Evolutionary conservation across 2,888 invertebrate genomes (phyloP).

Genomic region (Netelia fuscicornis): DNA sequence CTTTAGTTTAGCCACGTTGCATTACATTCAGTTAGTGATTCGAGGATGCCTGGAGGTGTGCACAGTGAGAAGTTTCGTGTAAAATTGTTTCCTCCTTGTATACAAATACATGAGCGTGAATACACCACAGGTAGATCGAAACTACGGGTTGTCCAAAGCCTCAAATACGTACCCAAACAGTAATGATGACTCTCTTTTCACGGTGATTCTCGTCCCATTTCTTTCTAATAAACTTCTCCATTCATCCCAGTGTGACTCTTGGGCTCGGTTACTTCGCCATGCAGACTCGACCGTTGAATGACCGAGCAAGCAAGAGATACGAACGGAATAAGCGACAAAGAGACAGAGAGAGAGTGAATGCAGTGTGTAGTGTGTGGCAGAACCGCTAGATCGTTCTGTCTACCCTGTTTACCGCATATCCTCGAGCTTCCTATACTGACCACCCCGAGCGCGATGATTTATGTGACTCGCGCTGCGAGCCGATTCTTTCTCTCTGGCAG

Average conservation of each 20-base stretch:
- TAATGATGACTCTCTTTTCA: conserved; percentile 67
- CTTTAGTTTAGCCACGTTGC: not conserved
- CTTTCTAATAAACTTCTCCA: conserved; percentile 61
- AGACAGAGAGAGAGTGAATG: conserved; percentile 76
- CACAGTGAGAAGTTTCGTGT: not conserved
- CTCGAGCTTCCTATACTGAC: conserved; percentile 73
- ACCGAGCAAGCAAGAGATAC: conserved; percentile 41
- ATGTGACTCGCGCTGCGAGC: conserved; percentile 71
- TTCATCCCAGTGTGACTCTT: conserved; percentile 33
- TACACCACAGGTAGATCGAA: conserved; percentile 34
- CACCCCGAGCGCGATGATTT: conserved; percentile 81
- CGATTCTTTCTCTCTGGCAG: conserved; percentile 65
- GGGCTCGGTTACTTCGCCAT: conserved; percentile 39
- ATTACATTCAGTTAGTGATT: no score
- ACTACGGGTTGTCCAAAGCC: conserved; percentile 46
- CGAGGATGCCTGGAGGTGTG: not conserved
- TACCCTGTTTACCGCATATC: conserved; percentile 52
- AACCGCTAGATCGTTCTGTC: conserved; percentile 26
- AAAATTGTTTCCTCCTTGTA: not conserved
- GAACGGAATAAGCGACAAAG: conserved; percentile 22
- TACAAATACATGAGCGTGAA: conserved; percentile 18
- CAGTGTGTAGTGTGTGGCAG: conserved; percentile 56
- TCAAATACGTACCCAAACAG: not conserved
- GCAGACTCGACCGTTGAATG: conserved; percentile 71
- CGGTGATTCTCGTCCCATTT: conserved; percentile 53